phyloP scores from a whole-genome alignment of 2,888 invertebrate genomes.

The Petrophora chlorosata region DNA sequence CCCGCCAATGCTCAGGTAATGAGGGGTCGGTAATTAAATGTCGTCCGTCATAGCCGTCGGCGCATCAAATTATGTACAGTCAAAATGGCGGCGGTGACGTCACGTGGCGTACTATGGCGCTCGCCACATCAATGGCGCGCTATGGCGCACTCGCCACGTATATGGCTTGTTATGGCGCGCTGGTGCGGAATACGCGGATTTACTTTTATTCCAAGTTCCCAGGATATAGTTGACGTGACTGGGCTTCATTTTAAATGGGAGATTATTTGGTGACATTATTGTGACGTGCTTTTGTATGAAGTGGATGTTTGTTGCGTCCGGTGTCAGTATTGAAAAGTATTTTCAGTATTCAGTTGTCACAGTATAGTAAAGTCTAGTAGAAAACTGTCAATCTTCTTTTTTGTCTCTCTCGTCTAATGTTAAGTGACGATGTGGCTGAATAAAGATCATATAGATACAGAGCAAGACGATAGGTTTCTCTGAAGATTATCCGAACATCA shows the following conservation, averaged over 20 bases:
- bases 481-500: too few relatives aligned
- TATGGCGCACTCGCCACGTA: not conserved
- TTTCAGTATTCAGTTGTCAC: too few relatives aligned
- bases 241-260: slow-evolving; percentile 25
- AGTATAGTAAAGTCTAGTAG: too few relatives aligned
- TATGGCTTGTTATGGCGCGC: slow-evolving; percentile 16
- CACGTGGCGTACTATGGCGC: slow-evolving; percentile 30
- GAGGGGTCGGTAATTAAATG: slow-evolving; percentile 82
- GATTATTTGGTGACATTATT: slow-evolving; percentile 17
- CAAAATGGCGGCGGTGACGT: slow-evolving; percentile 72
- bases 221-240: slow-evolving; percentile 36
- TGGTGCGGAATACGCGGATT: slow-evolving; percentile 51
- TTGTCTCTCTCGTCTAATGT: too few relatives aligned
- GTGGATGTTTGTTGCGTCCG: not conserved
- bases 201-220: slow-evolving; percentile 44
- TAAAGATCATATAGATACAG: too few relatives aligned
- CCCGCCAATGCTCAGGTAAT: slow-evolving; percentile 77
- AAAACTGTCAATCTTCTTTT: too few relatives aligned
- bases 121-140: not conserved
- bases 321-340: too few relatives aligned
- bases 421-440: too few relatives aligned
- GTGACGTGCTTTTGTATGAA: slow-evolving; percentile 4
- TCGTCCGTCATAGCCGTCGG: slow-evolving; percentile 77
- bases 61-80: slow-evolving; percentile 69
- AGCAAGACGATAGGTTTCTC: too few relatives aligned